Conservation (phyloP, 2,113 vertebrate species). For the Haliaeetus leucogaster region DNA sequence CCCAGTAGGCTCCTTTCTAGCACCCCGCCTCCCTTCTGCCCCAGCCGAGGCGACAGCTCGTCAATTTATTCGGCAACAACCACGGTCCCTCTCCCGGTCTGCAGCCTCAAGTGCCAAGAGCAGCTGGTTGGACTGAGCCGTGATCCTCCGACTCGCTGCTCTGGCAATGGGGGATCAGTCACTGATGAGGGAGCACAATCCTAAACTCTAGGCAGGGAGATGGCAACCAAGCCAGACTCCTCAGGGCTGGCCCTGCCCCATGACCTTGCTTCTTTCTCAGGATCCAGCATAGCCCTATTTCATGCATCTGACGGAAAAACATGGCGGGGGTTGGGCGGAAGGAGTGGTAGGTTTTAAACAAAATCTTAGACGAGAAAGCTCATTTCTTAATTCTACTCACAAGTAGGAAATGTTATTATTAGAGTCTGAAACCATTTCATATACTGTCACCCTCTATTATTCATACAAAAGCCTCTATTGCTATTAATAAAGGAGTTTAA, state of each 20-base stretch:
- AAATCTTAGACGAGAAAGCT: not conserved
- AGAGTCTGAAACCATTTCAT: not conserved
- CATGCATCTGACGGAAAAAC: not conserved
- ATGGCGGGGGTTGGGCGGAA: fast-evolving
- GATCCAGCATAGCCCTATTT: not conserved
- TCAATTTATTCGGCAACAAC: not conserved
- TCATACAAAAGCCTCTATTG: not conserved
- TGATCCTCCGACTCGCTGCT: fast-evolving
- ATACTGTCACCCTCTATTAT: not conserved
- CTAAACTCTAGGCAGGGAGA: not conserved
- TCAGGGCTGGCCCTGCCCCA: not conserved
- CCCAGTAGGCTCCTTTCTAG: not conserved
- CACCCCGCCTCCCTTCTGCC: not conserved
- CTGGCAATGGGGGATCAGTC: not conserved
- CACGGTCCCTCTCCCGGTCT: not conserved
- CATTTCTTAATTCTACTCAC: not conserved
- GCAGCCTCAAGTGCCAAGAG: not conserved
- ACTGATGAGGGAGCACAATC: fast-evolving
- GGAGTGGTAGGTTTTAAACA: not conserved
- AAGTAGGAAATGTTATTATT: constrained; percentile 4
- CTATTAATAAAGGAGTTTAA: not conserved
- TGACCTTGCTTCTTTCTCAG: not conserved
- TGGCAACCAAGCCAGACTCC: not conserved
- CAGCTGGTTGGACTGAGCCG: not conserved
- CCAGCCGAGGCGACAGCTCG: fast-evolving